These are phyloP conservation scores for Leptinotarsa peninsularis DNA, from an alignment of 2,888 invertebrate genomes.

Conservation along the genomic window DNA sequence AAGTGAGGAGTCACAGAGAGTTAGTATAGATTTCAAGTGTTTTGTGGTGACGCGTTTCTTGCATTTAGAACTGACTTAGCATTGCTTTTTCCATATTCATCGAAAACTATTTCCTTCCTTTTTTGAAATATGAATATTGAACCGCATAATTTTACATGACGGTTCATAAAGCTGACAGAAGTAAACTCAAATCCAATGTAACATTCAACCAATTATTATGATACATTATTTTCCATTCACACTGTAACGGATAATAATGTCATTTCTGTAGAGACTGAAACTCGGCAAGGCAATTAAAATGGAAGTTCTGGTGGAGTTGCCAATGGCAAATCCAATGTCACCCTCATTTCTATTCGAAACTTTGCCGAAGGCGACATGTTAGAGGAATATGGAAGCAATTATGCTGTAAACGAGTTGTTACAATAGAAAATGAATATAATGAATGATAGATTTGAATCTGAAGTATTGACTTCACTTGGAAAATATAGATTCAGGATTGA, in stretches of 20 bases:
- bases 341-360: neutral
- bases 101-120: no score
- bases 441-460: no score
- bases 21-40: no score
- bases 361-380: neutral
- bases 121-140: no score
- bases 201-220: neutral
- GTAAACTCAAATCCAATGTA: neutral
- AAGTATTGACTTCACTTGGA: no score
- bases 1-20: no score
- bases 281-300: neutral
- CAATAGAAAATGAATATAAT: neutral
- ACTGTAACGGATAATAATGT: neutral
- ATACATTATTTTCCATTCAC: neutral
- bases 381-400: neutral
- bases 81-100: no score
- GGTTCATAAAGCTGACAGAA: neutral
- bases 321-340: neutral
- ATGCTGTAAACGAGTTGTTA: neutral
- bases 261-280: neutral
- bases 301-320: slow-evolving; percentile 9
- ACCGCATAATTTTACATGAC: neutral
- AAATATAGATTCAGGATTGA: no score
- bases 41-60: no score
- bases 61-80: no score